phyloP scores from a whole-genome alignment of 2,888 invertebrate genomes.

The Copidosoma aretas region DNA sequence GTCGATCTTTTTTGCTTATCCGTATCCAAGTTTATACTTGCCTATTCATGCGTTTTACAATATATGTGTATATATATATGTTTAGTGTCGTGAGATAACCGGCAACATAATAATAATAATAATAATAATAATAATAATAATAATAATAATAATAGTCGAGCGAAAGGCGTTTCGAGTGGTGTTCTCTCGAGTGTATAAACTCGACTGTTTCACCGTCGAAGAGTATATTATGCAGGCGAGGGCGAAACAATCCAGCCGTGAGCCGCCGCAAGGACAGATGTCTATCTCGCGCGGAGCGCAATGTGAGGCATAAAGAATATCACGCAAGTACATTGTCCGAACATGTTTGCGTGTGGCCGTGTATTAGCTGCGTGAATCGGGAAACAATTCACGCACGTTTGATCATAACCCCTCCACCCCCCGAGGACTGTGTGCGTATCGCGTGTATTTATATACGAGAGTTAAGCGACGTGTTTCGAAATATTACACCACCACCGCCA shows the following conservation, averaged over 20 bases:
- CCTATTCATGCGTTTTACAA: too few species aligned
- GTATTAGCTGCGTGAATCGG: too few species aligned
- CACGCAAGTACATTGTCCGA: constrained; percentile 33
- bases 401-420: constrained; percentile 40
- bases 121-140: too few species aligned
- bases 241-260: constrained; percentile 36
- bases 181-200: too few species aligned
- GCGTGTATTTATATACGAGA: too few species aligned
- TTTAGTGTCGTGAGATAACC: not conserved
- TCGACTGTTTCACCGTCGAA: too few species aligned
- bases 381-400: constrained; percentile 20
- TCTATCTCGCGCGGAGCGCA: constrained; percentile 32
- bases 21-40: too few species aligned
- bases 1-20: too few species aligned
- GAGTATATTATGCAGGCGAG: too few species aligned
- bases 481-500: constrained; percentile 43
- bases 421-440: constrained; percentile 23
- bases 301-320: constrained; percentile 32
- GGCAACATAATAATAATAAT: too few species aligned
- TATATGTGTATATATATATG: not conserved
- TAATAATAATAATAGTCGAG: constrained; percentile 9
- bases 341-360: constrained; percentile 16
- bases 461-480: constrained; percentile 46
- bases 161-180: not conserved
- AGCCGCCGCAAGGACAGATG: constrained; percentile 29